These are phyloP conservation scores for Alauda arvensis DNA, from an alignment of 2,797 vertebrate species.

Conservation along the genomic window DNA sequence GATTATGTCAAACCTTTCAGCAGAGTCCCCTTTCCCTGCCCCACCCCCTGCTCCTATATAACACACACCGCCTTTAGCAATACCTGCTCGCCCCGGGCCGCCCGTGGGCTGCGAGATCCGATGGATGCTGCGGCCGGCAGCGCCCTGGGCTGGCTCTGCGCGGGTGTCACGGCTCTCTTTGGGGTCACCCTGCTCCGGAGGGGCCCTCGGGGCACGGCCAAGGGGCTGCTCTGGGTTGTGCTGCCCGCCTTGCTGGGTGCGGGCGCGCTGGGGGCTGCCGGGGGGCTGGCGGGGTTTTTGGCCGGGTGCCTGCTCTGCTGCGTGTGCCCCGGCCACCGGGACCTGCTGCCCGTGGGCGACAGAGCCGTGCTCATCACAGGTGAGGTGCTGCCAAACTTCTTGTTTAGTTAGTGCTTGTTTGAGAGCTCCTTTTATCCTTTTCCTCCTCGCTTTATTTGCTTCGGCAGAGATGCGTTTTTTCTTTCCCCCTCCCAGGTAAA, in stretches of 20 bases:
- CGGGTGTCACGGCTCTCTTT: background rate
- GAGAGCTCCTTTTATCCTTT: background rate
- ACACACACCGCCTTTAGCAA: background rate
- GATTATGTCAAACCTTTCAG: conserved; percentile 37
- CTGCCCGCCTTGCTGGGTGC: background rate
- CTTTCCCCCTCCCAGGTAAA: background rate
- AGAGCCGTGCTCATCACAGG: conserved; percentile 77
- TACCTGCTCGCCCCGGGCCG: conserved; percentile 4
- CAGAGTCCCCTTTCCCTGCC: background rate
- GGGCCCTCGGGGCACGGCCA: background rate
- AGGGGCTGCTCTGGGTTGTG: background rate
- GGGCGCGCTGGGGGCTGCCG: background rate
- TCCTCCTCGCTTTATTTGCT: background rate
- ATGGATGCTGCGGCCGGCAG: conserved; percentile 15
- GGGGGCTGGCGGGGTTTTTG: conserved; percentile 39
- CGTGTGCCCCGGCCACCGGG: background rate
- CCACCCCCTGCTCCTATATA: conserved; percentile 65
- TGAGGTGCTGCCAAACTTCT: conserved; percentile 56
- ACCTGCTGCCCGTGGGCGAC: conserved; percentile 52
- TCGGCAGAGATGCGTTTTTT: background rate
- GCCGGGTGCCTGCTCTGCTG: background rate
- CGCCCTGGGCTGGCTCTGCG: conserved; percentile 23
- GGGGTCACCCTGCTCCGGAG: background rate
- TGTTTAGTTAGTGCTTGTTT: background rate
- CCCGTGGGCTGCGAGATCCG: background rate